These are phyloP conservation scores for Porites rus DNA, from an alignment of 92 coral and sea anemone genomes.

Conservation along the genomic window DNA sequence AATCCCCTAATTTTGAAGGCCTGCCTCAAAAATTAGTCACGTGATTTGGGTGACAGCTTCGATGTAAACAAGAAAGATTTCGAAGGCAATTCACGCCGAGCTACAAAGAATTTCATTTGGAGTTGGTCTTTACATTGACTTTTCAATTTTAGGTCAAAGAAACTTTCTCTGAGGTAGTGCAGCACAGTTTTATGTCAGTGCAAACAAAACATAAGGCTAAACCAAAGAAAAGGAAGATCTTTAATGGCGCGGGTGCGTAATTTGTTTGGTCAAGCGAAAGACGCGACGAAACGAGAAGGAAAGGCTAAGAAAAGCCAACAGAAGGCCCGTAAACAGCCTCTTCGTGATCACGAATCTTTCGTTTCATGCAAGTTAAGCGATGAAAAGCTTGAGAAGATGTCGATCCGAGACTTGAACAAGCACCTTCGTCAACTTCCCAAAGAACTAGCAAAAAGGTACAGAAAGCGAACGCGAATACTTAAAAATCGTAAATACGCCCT, in stretches of 20 bases:
- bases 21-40: neutral
- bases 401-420: slow-evolving; percentile 76
- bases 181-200: neutral
- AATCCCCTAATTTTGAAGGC: neutral
- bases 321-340: neutral
- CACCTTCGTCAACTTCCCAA: slow-evolving; percentile 68
- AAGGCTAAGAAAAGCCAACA: neutral
- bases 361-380: slow-evolving; percentile 33
- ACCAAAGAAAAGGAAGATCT: neutral
- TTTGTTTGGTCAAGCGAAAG: neutral
- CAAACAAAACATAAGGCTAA: neutral
- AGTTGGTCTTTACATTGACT: neutral
- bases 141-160: neutral
- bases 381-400: slow-evolving; percentile 54
- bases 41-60: neutral
- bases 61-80: neutral
- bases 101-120: neutral
- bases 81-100: neutral
- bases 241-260: neutral
- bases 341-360: neutral
- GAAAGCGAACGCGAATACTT: slow-evolving; percentile 78
- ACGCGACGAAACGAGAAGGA: neutral
- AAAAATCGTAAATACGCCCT: slow-evolving; percentile 91
- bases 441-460: slow-evolving; percentile 13
- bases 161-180: neutral